A percentile compares a stretch with the other conserved stretches of the same genome.
Evolutionary conservation across 2,113 vertebrate species (phyloP).

Genomic region (Zosterops borbonicus): DNA sequence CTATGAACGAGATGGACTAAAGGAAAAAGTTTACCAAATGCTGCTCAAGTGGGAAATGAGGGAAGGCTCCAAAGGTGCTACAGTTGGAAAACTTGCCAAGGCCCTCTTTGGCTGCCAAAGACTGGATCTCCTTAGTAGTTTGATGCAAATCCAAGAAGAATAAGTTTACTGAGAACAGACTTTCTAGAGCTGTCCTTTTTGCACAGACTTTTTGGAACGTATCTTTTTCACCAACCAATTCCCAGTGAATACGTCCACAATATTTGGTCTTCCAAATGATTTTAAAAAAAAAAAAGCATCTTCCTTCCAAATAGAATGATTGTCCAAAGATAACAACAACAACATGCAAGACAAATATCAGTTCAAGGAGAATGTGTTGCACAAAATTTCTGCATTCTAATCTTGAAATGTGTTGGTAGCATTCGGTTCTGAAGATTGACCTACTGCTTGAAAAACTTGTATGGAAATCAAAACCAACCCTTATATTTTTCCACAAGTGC

Average conservation of each 20-base stretch:
- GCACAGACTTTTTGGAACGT: neutral
- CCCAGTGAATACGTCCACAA: neutral
- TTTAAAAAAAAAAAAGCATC: neutral
- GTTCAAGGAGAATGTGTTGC: neutral
- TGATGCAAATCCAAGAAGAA: conserved; percentile 53
- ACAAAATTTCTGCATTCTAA: neutral
- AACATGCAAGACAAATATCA: neutral
- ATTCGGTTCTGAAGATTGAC: neutral
- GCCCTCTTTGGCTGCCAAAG: conserved; percentile 76
- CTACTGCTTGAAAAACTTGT: neutral
- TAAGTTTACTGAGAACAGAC: neutral
- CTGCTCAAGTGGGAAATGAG: conserved; percentile 88
- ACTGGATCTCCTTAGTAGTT: conserved; percentile 70
- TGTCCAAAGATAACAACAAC: neutral
- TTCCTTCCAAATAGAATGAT: neutral
- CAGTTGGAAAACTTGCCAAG: conserved; percentile 83
- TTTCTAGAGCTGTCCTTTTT: neutral
- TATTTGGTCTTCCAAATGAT: neutral
- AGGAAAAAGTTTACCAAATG: conserved; percentile 93
- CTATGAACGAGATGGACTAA: conserved; percentile 85
- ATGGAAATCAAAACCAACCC: neutral
- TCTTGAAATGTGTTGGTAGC: neutral
- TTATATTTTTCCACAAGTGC: neutral
- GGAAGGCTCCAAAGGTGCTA: conserved; percentile 84
- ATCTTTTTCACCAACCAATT: neutral